A percentile compares a stretch with the other conserved stretches of the same genome.
These are phyloP conservation scores for Ennomos quercinarius DNA, from an alignment of 2,888 invertebrate genomes.

Conservation along the genomic window DNA sequence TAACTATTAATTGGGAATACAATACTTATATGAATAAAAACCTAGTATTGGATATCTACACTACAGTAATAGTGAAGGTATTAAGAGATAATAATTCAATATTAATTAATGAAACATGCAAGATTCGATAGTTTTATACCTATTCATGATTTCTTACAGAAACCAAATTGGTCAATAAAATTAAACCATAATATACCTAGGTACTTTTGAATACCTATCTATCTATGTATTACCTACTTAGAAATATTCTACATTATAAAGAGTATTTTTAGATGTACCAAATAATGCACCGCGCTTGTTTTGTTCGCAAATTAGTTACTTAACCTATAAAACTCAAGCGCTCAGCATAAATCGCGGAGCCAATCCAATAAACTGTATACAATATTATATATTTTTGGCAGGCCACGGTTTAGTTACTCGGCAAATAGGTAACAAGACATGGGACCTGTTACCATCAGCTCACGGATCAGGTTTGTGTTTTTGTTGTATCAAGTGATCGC, in stretches of 20 bases:
- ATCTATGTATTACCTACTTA: not conserved
- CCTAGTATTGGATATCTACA: no score
- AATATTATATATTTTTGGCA: slow-evolving; percentile 18
- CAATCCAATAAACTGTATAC: slow-evolving; percentile 16
- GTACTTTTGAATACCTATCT: slow-evolving; percentile 1
- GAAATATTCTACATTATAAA: slow-evolving; percentile 1
- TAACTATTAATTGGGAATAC: no score
- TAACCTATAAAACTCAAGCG: slow-evolving; percentile 9
- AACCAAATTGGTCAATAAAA: no score
- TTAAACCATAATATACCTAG: no score
- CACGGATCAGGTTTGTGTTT: slow-evolving; percentile 9
- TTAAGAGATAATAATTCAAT: no score
- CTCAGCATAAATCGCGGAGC: slow-evolving; percentile 5
- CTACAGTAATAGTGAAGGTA: no score
- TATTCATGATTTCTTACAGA: no score
- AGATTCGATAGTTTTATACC: no score
- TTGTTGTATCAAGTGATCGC: slow-evolving; percentile 30
- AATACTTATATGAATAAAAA: no score
- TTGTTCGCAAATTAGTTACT: slow-evolving; percentile 11
- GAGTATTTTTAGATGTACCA: slow-evolving; percentile 1
- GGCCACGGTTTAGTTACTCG: slow-evolving; percentile 3
- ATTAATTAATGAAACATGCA: no score
- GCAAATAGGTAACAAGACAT: not conserved
- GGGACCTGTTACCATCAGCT: not conserved
- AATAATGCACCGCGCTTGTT: not conserved